Evolutionary conservation across 2,113 vertebrate genomes (phyloP).

Genomic region (Hirundichthys speculiger): DNA sequence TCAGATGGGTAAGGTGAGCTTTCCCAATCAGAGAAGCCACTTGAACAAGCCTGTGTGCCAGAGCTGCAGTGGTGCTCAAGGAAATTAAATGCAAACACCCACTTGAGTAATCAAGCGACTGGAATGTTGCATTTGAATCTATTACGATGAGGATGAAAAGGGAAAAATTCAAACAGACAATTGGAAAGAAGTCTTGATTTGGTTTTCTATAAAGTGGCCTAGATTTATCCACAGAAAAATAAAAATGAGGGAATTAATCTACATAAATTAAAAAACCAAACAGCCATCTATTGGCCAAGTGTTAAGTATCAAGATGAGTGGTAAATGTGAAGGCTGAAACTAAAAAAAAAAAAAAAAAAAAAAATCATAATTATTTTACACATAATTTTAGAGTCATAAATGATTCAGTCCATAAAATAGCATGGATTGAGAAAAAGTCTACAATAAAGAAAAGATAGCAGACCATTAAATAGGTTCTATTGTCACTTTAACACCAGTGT

Average conservation of each 20-base stretch:
- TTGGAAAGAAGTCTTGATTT: conserved; percentile 40
- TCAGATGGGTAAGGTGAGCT: background rate
- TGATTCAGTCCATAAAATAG: too few relatives aligned
- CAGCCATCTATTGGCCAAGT: background rate
- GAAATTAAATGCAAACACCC: conserved; percentile 45
- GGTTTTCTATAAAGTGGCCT: background rate
- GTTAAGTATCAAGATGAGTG: background rate
- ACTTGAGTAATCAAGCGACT: conserved; percentile 65
- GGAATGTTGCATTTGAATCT: conserved; percentile 45
- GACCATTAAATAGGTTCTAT: too few relatives aligned
- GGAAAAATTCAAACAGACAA: conserved; percentile 18
- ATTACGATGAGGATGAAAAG: conserved; percentile 3
- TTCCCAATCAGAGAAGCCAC: conserved; percentile 33
- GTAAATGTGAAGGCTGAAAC: background rate
- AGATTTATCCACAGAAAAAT: conserved; percentile 11
- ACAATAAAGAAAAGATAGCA: too few relatives aligned
- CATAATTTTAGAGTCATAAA: too few relatives aligned
- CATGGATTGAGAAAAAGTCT: too few relatives aligned
- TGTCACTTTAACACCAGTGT: too few relatives aligned
- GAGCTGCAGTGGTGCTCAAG: conserved; percentile 13
- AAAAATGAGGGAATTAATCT: background rate
- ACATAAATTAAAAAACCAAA: conserved; percentile 10
- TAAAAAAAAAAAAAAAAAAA: too few relatives aligned
- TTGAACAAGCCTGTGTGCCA: conserved; percentile 3
- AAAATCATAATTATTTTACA: too few relatives aligned